Percentiles rank a stretch among this genome's conserved stretches.
These are phyloP conservation scores for Druon quercuslanigerum DNA, from an alignment of 1,140 invertebrate species.

Conservation along the genomic window DNA sequence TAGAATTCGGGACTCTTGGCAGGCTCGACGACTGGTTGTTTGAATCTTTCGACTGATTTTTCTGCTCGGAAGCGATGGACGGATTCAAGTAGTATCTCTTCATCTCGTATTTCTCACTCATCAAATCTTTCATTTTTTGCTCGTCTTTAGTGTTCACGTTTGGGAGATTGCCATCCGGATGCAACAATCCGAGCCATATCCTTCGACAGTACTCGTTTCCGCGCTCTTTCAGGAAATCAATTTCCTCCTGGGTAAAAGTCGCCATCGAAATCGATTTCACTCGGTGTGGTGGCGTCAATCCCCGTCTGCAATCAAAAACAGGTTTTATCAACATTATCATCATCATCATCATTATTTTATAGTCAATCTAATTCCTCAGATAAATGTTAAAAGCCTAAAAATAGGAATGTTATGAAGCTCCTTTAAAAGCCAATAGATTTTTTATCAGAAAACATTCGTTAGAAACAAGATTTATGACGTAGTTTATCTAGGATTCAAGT, in stretches of 20 bases:
- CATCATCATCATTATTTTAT: no score
- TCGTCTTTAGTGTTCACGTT: constrained; percentile 85
- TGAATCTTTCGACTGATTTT: constrained; percentile 34
- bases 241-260: constrained; percentile 96
- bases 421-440: no score
- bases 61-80: constrained; percentile 71
- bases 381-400: no score
- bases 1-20: constrained; percentile 64
- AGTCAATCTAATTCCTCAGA: no score
- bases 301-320: constrained; percentile 82
- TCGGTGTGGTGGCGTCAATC: constrained; percentile 96
- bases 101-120: constrained; percentile 95
- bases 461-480: no score
- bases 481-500: no score
- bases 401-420: no score
- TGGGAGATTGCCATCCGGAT: constrained; percentile 69
- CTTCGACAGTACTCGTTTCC: constrained; percentile 96
- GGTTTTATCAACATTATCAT: background rate
- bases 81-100: constrained; percentile 87
- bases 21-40: constrained; percentile 47
- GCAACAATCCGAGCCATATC: constrained; percentile 92
- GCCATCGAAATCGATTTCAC: constrained; percentile 99
- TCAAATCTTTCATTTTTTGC: constrained; percentile 91
- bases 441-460: no score
- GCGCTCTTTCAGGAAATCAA: constrained; percentile 91